Conservation (phyloP, 2,888 invertebrate genomes). For the Cryptus viduatorius region DNA sequence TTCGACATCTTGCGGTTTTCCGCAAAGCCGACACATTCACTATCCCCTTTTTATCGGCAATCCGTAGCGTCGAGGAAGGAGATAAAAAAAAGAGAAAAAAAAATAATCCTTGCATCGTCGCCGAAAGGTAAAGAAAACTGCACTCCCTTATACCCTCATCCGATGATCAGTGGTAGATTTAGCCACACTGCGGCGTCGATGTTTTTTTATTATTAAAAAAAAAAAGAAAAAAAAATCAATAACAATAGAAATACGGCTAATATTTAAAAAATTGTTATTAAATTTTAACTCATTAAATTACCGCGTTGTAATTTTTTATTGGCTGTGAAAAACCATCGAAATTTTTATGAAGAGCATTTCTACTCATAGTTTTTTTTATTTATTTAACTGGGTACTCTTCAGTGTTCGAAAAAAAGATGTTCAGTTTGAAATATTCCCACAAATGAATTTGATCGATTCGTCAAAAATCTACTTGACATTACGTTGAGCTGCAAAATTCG, state of each 20-base stretch:
- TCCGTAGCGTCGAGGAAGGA: background rate
- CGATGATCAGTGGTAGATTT: background rate
- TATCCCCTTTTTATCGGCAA: slow-evolving; percentile 5
- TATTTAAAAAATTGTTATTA: no score
- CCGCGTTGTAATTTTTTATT: no score
- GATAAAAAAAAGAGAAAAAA: slow-evolving; percentile 18
- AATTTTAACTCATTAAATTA: no score
- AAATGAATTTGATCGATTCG: slow-evolving; percentile 39
- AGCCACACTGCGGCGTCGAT: no score
- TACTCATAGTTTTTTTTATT: no score
- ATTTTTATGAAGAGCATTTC: no score
- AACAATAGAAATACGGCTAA: no score
- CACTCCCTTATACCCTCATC: slow-evolving; percentile 22
- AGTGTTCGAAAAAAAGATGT: background rate
- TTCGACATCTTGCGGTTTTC: slow-evolving; percentile 51
- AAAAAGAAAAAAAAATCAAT: no score
- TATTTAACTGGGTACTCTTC: no score
- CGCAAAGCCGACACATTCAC: slow-evolving; percentile 49
- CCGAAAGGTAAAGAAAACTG: slow-evolving; percentile 25
- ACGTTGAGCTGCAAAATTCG: slow-evolving; percentile 28
- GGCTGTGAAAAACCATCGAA: no score
- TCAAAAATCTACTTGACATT: slow-evolving; percentile 44
- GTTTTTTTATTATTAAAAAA: no score
- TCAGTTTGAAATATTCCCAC: slow-evolving; percentile 32
- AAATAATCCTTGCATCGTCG: slow-evolving; percentile 2